Percentiles rank a stretch among this genome's conserved stretches.
Conservation (phyloP, 2,888 invertebrate genomes). For the Drosophila gaucha region DNA sequence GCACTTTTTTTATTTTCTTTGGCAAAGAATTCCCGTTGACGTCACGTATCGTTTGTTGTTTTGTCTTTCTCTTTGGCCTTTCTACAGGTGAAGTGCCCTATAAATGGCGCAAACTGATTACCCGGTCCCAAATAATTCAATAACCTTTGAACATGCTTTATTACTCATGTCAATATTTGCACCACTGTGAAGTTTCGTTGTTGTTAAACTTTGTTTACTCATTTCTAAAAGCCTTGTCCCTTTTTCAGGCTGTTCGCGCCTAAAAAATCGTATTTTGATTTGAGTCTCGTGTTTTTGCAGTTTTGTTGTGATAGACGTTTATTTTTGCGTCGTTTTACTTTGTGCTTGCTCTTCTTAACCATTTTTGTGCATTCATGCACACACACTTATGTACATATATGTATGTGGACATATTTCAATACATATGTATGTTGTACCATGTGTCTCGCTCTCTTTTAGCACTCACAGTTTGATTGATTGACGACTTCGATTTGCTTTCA, state of each 20-base stretch:
- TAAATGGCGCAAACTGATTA: not conserved
- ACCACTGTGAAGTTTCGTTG: constrained; percentile 1
- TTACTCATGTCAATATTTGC: constrained; percentile 10
- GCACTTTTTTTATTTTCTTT: too few relatives aligned
- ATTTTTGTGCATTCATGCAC: constrained; percentile 15
- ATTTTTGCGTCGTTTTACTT: constrained; percentile 39
- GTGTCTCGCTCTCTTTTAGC: not conserved
- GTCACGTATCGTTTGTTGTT: constrained; percentile 17
- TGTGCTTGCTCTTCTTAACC: constrained; percentile 31
- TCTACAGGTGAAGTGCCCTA: constrained; percentile 33
- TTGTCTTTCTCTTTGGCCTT: not conserved
- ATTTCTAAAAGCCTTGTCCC: not conserved
- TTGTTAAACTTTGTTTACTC: not conserved
- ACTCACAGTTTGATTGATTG: constrained; percentile 23
- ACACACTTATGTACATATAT: not conserved
- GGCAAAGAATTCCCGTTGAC: too few relatives aligned
- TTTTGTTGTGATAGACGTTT: constrained; percentile 63
- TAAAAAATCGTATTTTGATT: constrained; percentile 30
- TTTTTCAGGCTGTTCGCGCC: constrained; percentile 30
- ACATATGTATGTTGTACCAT: too few relatives aligned
- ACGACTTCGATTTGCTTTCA: constrained; percentile 20
- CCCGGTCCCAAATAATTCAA: constrained; percentile 6
- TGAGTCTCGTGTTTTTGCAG: constrained; percentile 37
- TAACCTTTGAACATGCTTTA: constrained; percentile 14
- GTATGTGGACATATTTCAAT: not conserved